A percentile compares a stretch with the other conserved stretches of the same genome.
These are phyloP conservation scores for Antennarius maculatus DNA, from an alignment of 2,797 vertebrate species.

Conservation along the genomic window DNA sequence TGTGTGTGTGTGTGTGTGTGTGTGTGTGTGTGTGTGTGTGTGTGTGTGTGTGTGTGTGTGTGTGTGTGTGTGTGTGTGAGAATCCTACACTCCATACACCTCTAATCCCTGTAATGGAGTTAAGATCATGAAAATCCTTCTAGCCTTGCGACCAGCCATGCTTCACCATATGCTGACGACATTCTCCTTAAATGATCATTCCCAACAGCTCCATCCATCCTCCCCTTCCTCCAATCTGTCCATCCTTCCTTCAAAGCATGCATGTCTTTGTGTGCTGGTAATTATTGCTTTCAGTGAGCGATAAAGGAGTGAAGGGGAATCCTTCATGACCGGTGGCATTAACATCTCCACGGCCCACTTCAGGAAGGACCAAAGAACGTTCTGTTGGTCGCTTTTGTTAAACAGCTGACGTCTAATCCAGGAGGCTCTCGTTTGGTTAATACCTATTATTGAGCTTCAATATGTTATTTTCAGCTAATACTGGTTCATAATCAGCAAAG, in stretches of 20 bases:
- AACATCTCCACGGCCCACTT: constrained; percentile 62
- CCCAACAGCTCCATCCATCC: constrained; percentile 37
- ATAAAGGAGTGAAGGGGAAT: constrained; percentile 32
- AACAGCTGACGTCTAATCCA: constrained; percentile 17
- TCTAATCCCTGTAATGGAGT: constrained; percentile 96
- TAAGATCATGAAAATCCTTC: constrained; percentile 80
- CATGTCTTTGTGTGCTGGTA: constrained; percentile 82
- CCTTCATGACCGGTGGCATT: constrained; percentile 64
- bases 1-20: too few relatives aligned
- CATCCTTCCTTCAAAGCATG: constrained; percentile 37
- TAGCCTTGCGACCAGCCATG: constrained; percentile 59
- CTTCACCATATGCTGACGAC: constrained; percentile 93
- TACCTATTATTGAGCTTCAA: neutral
- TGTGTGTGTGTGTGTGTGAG: neutral
- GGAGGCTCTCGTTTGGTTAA: neutral
- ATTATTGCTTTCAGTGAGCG: constrained; percentile 87
- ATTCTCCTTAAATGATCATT: constrained; percentile 90
- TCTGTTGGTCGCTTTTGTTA: constrained; percentile 4
- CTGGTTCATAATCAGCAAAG: neutral
- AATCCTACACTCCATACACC: constrained; percentile 64
- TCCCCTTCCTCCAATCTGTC: neutral
- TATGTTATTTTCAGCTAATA: neutral
- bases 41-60: too few relatives aligned
- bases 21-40: too few relatives aligned
- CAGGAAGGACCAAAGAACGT: constrained; percentile 2